Conservation (phyloP, 2,888 invertebrate genomes). For the Bibio marci region DNA sequence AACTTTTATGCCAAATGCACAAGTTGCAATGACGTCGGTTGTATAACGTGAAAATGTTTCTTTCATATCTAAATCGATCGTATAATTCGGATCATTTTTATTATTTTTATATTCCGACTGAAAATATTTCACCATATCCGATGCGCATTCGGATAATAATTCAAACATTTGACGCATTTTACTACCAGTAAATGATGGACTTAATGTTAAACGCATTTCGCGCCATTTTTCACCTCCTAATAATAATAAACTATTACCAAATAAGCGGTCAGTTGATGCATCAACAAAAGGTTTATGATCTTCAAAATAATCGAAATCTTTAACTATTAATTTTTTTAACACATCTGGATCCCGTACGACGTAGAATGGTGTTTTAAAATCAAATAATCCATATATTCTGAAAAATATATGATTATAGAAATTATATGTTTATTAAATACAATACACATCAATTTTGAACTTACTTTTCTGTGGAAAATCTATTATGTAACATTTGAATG, state of each 20-base stretch:
- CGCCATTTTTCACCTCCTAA: conserved; percentile 11
- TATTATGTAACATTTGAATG: too few species aligned
- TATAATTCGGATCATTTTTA: not conserved
- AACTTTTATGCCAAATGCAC: not conserved
- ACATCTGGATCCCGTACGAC: conserved; percentile 1
- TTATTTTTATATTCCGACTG: too few species aligned
- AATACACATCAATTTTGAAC: too few species aligned
- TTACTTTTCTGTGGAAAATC: too few species aligned
- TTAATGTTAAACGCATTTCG: conserved; percentile 17
- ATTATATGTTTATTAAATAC: too few species aligned
- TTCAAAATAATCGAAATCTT: conserved; percentile 4
- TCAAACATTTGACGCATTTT: conserved; percentile 10
- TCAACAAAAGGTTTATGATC: conserved; percentile 3
- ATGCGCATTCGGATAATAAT: not conserved
- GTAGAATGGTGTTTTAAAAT: conserved; percentile 1
- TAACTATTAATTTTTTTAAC: conserved; percentile 1
- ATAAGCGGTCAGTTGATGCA: not conserved
- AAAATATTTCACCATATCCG: not conserved
- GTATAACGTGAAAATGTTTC: not conserved
- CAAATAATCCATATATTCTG: conserved; percentile 3
- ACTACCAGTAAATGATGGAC: conserved; percentile 19
- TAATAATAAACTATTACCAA: too few species aligned
- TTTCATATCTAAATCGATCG: not conserved
- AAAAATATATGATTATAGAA: too few species aligned
- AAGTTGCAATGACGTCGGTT: not conserved